phyloP scores from a whole-genome alignment of 2,113 vertebrate genomes.

The Otolemur garnettii region DNA sequence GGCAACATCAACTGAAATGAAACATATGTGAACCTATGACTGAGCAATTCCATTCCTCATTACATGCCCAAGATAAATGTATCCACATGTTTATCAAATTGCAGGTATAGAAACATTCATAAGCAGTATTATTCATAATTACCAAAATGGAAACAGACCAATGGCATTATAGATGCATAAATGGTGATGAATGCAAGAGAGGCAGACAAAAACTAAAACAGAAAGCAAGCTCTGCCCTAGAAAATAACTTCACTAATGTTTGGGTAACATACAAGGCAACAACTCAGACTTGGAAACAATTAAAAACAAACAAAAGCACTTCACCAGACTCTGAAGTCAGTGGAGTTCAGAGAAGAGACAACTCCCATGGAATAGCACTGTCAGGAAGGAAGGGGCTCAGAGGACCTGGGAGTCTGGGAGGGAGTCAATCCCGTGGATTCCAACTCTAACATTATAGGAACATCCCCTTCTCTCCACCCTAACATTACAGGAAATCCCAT shows the following conservation, averaged over 20 bases:
- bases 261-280: background rate
- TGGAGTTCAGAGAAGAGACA: background rate
- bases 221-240: background rate
- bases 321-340: background rate
- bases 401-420: background rate
- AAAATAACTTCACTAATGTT: background rate
- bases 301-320: background rate
- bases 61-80: background rate
- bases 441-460: accelerated
- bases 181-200: background rate
- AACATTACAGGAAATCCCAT: too few species aligned
- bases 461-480: background rate
- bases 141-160: background rate
- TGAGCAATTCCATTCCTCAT: background rate
- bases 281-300: background rate
- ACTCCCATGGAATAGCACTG: background rate
- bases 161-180: background rate
- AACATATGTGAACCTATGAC: background rate
- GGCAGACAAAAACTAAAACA: background rate
- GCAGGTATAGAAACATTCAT: background rate
- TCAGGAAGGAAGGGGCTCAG: background rate
- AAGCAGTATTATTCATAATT: background rate
- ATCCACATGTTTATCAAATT: background rate
- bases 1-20: background rate
- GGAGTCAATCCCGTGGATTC: background rate